Base-by-base conservation (phyloP, 2,797 vertebrate species). In the Rachycentron canadum region DNA sequence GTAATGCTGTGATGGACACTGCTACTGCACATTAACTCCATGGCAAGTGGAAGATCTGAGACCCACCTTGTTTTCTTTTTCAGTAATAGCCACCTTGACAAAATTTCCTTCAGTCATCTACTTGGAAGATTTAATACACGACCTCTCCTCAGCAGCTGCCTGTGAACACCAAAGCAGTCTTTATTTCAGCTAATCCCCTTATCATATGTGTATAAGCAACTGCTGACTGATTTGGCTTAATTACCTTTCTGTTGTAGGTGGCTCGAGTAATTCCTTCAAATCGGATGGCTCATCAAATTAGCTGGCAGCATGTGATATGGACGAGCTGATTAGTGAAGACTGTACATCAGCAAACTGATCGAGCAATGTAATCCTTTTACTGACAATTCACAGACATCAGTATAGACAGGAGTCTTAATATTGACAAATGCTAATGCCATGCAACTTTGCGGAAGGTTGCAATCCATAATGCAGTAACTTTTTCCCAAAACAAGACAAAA, bases 371-470 rank as follows among this genome's bases (percentile, higher is more conserved):
- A 84, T 86, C 74, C 40, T 81, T 89, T 83, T 73, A 85, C 80
- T 64, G 83, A 84, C 81, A 81, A 84, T 82, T 84, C 81, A 86
- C 89, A 90, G 68, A 92, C 88, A 88, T 84, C 85, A 89, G 86
- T 86, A 84, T 55, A 81, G 77, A 92, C 81, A 79, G 58, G 79
- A 89, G 78, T 84, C 63, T 67, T 86, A 57, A 90, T 75, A 91
- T 88, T 79, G 88, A 86, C 76, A 83, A 73, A 88, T 78, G 85
- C 78, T 78, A 85, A 89, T 87, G 75, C 64, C 92, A 92, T 92
- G 92, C 92, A 89, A 90, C 89, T 67, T 85, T 79, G 84, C 86
- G 73, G 52, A 88, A 86, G 12, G 88, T 86, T 91, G 86, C 86
- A 67, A 84, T 85, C 75, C 84, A 78, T 79, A 78, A 86, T 80